These are phyloP conservation scores for Odobenus rosmarus DNA, from an alignment of 2,113 vertebrate species.

Conservation along the genomic window DNA sequence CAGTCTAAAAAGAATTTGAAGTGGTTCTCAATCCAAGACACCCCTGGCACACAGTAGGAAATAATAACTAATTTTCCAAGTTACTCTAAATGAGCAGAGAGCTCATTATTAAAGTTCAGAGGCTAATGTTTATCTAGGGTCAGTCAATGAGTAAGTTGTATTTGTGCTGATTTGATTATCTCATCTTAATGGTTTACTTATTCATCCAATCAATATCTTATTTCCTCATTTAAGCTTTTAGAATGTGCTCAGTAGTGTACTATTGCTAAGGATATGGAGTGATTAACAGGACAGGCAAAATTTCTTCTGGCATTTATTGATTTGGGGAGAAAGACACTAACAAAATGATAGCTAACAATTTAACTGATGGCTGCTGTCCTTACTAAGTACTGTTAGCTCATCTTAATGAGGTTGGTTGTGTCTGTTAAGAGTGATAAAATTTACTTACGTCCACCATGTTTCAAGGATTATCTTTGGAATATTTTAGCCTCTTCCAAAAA, in stretches of 20 bases:
- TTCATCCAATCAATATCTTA: background rate
- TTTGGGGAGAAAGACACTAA: background rate
- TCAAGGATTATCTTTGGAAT: constrained; percentile 8
- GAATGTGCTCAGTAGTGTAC: background rate
- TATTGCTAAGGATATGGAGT: background rate
- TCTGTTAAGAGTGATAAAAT: background rate
- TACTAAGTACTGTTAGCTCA: background rate
- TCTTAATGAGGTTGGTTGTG: background rate
- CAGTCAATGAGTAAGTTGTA: background rate
- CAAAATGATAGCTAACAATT: background rate
- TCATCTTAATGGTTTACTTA: background rate
- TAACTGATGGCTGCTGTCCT: background rate
- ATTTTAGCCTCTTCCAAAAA: background rate
- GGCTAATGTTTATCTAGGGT: background rate
- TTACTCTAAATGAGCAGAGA: background rate
- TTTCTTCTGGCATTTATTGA: background rate
- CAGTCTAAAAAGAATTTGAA: background rate
- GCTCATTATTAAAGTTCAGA: background rate
- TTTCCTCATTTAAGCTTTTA: background rate
- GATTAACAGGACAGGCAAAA: background rate
- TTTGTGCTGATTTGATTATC: background rate
- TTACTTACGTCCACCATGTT: background rate
- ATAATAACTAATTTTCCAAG: background rate
- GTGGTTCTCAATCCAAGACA: background rate
- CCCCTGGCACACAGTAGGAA: background rate